These are phyloP conservation scores for Ips typographus DNA, from an alignment of 1,140 invertebrate species.

Conservation along the genomic window DNA sequence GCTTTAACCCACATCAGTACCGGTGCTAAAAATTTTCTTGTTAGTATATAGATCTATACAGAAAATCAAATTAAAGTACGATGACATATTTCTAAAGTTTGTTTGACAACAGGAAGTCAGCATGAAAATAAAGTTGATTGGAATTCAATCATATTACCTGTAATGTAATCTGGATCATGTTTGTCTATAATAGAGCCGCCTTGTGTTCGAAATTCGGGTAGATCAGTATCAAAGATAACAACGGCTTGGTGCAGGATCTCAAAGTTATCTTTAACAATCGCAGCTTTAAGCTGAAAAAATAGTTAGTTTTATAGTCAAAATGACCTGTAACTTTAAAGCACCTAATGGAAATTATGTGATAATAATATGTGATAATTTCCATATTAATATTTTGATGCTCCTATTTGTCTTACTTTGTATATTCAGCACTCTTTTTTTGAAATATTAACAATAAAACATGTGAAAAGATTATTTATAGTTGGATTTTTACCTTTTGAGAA, in stretches of 20 bases:
- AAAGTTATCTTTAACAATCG: conserved; percentile 77
- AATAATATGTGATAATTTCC: no score
- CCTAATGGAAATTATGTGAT: no score
- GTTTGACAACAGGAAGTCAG: neutral
- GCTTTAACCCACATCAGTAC: conserved; percentile 95
- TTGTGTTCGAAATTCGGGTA: conserved; percentile 86
- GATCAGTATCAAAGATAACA: conserved; percentile 87
- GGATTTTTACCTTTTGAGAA: no score
- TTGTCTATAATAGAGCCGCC: conserved; percentile 74
- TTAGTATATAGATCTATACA: no score
- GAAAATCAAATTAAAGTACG: no score
- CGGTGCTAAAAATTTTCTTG: conserved; percentile 57
- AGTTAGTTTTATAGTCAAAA: conserved; percentile 24
- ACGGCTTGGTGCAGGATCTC: conserved; percentile 73
- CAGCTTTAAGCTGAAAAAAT: conserved; percentile 77
- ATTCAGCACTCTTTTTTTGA: no score
- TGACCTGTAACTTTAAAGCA: no score
- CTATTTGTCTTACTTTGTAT: no score
- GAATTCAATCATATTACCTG: conserved; percentile 41
- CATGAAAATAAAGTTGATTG: neutral
- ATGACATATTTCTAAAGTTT: no score
- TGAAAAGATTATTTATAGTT: no score
- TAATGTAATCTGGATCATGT: conserved; percentile 62
- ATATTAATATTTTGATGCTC: no score
- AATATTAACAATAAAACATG: no score